phyloP scores from a whole-genome alignment of 2,797 vertebrate species.

The Semaprochilodus insignis region DNA sequence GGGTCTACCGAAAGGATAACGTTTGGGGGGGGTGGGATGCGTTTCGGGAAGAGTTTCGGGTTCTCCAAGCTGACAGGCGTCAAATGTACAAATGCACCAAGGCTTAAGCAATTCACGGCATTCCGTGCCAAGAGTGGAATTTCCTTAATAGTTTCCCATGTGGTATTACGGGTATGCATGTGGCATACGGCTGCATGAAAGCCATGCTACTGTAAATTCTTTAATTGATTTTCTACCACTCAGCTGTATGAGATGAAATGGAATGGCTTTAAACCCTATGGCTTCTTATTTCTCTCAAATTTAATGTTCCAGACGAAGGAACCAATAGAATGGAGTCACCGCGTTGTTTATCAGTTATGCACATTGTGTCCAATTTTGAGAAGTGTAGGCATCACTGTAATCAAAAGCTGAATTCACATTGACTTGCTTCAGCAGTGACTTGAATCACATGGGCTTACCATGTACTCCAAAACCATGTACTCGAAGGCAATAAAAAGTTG shows the following conservation, averaged over 20 bases:
- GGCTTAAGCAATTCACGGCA: background rate
- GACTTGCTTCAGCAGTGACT: too few species aligned
- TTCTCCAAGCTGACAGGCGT: background rate
- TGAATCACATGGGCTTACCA: background rate
- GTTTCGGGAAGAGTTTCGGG: conserved; percentile 1
- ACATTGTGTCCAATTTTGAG: conserved; percentile 42
- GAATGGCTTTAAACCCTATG: conserved; percentile 20
- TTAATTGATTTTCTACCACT: conserved; percentile 58
- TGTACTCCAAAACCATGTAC: background rate
- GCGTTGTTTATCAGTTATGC: conserved; percentile 46
- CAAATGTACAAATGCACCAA: background rate
- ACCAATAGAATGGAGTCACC: conserved; percentile 51
- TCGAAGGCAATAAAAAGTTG: background rate
- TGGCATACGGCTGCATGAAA: conserved; percentile 43
- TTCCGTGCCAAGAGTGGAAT: conserved; percentile 21
- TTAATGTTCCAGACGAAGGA: conserved; percentile 43
- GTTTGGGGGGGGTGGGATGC: background rate
- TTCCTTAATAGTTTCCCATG: conserved; percentile 34
- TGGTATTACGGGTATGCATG: conserved; percentile 7
- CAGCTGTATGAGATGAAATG: conserved; percentile 52
- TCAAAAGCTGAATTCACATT: conserved; percentile 26
- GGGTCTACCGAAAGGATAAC: background rate
- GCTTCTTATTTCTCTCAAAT: conserved; percentile 23
- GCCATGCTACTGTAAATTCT: conserved; percentile 57
- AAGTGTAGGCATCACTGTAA: conserved; percentile 40